These are phyloP conservation scores for Augiades crinisus DNA, from an alignment of 2,888 invertebrate species.

Conservation along the genomic window DNA sequence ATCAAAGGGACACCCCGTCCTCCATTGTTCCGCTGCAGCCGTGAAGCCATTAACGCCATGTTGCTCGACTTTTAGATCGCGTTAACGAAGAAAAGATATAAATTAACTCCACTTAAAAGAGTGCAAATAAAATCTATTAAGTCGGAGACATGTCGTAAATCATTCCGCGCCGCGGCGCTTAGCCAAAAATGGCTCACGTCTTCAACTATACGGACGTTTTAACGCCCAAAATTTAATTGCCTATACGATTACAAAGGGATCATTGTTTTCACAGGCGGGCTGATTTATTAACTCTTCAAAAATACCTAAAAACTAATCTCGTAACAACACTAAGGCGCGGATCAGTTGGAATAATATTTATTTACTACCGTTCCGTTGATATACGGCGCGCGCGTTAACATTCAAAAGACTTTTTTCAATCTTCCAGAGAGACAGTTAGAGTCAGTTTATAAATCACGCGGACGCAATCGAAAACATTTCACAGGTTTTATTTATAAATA, in stretches of 20 bases:
- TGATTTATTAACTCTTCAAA: constrained; percentile 61
- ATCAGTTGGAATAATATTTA: constrained; percentile 57
- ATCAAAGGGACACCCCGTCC: constrained; percentile 4
- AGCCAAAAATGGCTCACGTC: constrained; percentile 43
- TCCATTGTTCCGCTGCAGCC: constrained; percentile 5
- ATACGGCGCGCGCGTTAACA: constrained; percentile 34
- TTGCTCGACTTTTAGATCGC: constrained; percentile 23
- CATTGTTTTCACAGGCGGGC: constrained; percentile 71
- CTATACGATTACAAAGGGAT: constrained; percentile 77
- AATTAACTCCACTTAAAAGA: constrained; percentile 43
- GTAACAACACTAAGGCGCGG: constrained; percentile 36
- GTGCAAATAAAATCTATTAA: constrained; percentile 56
- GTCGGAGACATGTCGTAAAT: constrained; percentile 52
- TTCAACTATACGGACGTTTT: constrained; percentile 61
- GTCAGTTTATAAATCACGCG: constrained; percentile 24
- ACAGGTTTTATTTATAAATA: constrained; percentile 17
- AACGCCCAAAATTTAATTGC: constrained; percentile 71
- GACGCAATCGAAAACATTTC: constrained; percentile 21
- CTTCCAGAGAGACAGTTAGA: constrained; percentile 27
- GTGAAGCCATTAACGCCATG: constrained; percentile 14
- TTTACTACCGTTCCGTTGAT: constrained; percentile 61
- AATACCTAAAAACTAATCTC: constrained; percentile 40
- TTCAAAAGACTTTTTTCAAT: constrained; percentile 18
- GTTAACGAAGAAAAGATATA: constrained; percentile 30
- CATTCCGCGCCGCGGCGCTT: constrained; percentile 64